Conservation (phyloP, 92 coral and sea anemone genomes). For the Galaxea fascicularis region DNA sequence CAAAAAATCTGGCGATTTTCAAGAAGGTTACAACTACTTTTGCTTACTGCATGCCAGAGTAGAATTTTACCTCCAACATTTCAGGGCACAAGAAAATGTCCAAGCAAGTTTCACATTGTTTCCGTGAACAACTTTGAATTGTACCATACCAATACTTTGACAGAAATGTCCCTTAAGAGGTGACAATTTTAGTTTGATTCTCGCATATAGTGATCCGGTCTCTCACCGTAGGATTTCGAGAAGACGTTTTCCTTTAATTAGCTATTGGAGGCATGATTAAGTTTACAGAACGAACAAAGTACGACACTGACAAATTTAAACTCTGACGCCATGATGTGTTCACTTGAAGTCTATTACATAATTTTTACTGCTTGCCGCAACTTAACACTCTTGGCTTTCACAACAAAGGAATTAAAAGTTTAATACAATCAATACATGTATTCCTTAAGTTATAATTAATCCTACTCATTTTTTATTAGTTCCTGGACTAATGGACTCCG, state of each 20-base stretch:
- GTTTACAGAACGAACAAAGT: neutral
- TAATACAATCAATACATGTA: too few species aligned
- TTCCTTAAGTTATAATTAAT: neutral
- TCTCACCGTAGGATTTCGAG: neutral
- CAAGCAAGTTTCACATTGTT: too few species aligned
- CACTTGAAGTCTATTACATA: too few species aligned
- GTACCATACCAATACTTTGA: neutral
- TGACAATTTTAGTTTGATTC: neutral
- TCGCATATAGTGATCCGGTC: neutral
- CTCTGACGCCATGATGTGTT: too few species aligned
- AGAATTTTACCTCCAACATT: constrained; percentile 17
- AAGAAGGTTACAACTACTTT: constrained; percentile 68
- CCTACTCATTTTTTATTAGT: constrained; percentile 43
- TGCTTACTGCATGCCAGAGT: constrained; percentile 40
- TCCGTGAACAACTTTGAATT: neutral
- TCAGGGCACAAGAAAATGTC: constrained; percentile 25
- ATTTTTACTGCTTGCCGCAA: too few species aligned
- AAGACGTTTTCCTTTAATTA: constrained; percentile 48
- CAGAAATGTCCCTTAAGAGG: too few species aligned
- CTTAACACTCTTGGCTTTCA: neutral
- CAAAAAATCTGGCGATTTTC: constrained; percentile 88
- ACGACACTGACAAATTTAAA: neutral
- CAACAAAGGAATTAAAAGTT: too few species aligned
- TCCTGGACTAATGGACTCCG: constrained; percentile 88
- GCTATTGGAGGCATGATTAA: neutral